These are phyloP conservation scores for Papilio glaucus DNA, from an alignment of 1,140 invertebrate species.

Conservation along the genomic window DNA sequence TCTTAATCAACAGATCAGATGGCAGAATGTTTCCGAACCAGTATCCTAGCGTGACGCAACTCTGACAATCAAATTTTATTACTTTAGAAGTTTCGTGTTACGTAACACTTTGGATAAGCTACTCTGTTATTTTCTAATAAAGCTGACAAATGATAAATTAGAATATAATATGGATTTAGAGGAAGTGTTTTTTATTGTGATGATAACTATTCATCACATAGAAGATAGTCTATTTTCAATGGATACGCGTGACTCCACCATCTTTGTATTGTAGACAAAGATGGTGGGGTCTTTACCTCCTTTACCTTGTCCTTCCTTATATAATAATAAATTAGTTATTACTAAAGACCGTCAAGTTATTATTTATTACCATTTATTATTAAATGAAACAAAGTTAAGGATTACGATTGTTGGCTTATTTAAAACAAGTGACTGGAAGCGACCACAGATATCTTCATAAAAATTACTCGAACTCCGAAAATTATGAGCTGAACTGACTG, in stretches of 20 bases:
- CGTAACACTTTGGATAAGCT: not conserved
- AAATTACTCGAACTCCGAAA: conserved; percentile 22
- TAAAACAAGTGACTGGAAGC: not conserved
- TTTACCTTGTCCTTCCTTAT: too few species aligned
- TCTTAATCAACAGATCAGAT: conserved; percentile 35
- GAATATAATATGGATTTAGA: too few species aligned
- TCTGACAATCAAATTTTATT: conserved; percentile 49
- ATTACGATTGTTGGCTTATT: not conserved
- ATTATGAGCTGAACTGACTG: conserved; percentile 6
- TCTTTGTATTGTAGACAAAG: too few species aligned
- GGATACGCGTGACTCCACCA: too few species aligned
- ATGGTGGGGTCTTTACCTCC: too few species aligned
- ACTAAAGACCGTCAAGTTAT: too few species aligned
- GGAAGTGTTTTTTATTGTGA: too few species aligned
- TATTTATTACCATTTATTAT: not conserved
- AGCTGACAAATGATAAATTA: not conserved
- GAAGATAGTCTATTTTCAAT: too few species aligned
- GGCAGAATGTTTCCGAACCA: conserved; percentile 13
- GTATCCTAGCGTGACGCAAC: conserved; percentile 35
- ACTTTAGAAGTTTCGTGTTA: conserved; percentile 1
- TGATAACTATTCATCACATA: too few species aligned
- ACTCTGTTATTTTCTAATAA: not conserved
- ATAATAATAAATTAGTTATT: too few species aligned
- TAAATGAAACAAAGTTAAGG: not conserved
- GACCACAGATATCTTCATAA: not conserved